Percentiles rank a stretch among this genome's conserved stretches.
Conservation (phyloP, 2,113 vertebrate genomes). For the Hemiprocne comata region DNA sequence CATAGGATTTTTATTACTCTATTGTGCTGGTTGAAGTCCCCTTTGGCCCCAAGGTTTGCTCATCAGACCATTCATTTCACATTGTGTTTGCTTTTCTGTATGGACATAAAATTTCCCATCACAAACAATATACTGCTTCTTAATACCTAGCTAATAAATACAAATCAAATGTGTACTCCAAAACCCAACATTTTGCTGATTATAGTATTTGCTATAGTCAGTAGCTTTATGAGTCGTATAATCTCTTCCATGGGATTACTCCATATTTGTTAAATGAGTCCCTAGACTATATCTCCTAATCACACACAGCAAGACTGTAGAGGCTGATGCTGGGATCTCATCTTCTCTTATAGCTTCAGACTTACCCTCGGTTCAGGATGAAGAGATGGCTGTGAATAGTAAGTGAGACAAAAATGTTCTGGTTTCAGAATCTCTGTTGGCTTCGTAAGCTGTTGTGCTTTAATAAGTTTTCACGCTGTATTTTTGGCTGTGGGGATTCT, state of each 20-base stretch:
- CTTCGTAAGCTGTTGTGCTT: background rate
- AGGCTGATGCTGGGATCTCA: slow-evolving; percentile 9
- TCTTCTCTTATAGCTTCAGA: background rate
- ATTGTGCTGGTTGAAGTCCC: background rate
- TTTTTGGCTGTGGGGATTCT: background rate
- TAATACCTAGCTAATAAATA: background rate
- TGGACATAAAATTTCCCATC: background rate
- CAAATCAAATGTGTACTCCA: background rate
- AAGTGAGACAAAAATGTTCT: background rate
- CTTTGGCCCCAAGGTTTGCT: background rate
- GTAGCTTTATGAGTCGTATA: background rate
- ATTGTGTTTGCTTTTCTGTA: background rate
- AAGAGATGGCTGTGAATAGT: background rate
- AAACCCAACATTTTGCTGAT: background rate
- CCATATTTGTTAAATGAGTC: background rate
- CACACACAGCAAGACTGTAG: background rate
- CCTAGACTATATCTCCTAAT: background rate
- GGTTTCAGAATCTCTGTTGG: background rate
- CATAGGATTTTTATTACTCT: background rate
- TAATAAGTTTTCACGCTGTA: slow-evolving; percentile 23
- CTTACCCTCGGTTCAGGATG: background rate
- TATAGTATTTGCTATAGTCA: background rate
- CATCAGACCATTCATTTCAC: background rate
- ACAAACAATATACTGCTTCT: background rate
- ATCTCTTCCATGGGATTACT: background rate